Percentiles rank a stretch among this genome's conserved stretches.
phyloP scores from a whole-genome alignment of 2,888 invertebrate genomes.

The Caenorhabditis sinica region DNA sequence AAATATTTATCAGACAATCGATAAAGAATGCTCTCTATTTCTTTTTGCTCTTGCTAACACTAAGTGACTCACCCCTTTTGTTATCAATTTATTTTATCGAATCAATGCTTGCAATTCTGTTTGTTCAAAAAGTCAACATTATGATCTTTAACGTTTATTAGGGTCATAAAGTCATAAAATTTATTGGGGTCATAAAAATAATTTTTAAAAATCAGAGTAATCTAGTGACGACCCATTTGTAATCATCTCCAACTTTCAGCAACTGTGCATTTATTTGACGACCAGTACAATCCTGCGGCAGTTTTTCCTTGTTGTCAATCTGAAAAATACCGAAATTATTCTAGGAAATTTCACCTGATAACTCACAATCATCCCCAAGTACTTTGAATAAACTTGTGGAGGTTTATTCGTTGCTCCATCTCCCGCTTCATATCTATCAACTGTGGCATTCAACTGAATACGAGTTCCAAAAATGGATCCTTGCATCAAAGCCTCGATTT shows the following conservation, averaged over 20 bases:
- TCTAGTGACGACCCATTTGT: background rate
- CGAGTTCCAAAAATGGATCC: background rate
- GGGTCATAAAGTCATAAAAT: background rate
- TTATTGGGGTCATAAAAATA: background rate
- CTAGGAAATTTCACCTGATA: background rate
- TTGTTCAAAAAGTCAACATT: no score
- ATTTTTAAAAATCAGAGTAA: background rate
- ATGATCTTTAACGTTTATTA: no score
- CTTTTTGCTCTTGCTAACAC: slow-evolving; percentile 7
- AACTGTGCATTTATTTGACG: background rate
- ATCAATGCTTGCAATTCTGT: background rate
- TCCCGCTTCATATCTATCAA: background rate
- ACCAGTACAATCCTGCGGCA: background rate
- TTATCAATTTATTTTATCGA: background rate
- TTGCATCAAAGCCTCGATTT: background rate
- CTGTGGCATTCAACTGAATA: background rate
- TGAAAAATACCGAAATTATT: background rate
- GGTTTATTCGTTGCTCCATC: background rate
- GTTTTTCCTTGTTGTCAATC: slow-evolving; percentile 7
- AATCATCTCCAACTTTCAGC: background rate
- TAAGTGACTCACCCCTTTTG: background rate
- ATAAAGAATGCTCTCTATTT: background rate
- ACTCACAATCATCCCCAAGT: slow-evolving; percentile 3
- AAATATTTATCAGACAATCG: no score
- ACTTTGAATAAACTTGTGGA: background rate